Evolutionary conservation across 2,888 invertebrate genomes (phyloP), one percentile per base, ranked within the genome.

Genomic region (Bombylius major): DNA sequence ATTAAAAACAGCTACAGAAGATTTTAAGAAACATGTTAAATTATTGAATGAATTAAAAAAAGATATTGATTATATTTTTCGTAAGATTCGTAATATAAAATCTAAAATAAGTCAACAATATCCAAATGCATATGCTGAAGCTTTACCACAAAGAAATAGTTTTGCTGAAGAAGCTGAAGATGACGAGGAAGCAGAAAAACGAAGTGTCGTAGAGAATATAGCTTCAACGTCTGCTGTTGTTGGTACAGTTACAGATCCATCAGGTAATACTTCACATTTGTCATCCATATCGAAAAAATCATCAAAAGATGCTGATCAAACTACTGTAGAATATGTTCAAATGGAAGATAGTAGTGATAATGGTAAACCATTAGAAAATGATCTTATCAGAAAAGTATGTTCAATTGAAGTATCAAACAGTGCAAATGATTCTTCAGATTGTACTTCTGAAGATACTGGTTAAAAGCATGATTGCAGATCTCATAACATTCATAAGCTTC

Each of bases 51-150:
- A 95, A 56, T 93, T 96, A 89, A 91, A 91, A 67, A 93, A 90
- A 67, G 98, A 98, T 72, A 76, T 98, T 56, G 95, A 98, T 69
- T 87, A 86, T 65, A 89, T 98, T 64, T 98, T 97, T 68, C 89
- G 90, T 67, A 88, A 94, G 70, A 91, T 98, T 55, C 80, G 93
- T 55, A 79, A 82, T 7, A 83, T 93, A 34, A 93, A 89, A 69
- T 81, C 82, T 47, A 93, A 92, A 70, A 70, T 93, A 23, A 81
- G 81, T 76, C 83, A 76, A 61, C 85, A 86, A 66, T 84, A 84
- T 66, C 83, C 84, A 4, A 79, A 81, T 56, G 83, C 83, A 4
- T 85, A 82, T 69, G 81, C 82, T 59, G 73, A 78, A 57, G 84
- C 84, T 0, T 73, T 80, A 42, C 71, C 72, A 0, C 71, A 70